Percentiles rank a stretch among this genome's conserved stretches.
Conservation (phyloP, 2,113 vertebrate genomes). For the Vulpes ferrilata region DNA sequence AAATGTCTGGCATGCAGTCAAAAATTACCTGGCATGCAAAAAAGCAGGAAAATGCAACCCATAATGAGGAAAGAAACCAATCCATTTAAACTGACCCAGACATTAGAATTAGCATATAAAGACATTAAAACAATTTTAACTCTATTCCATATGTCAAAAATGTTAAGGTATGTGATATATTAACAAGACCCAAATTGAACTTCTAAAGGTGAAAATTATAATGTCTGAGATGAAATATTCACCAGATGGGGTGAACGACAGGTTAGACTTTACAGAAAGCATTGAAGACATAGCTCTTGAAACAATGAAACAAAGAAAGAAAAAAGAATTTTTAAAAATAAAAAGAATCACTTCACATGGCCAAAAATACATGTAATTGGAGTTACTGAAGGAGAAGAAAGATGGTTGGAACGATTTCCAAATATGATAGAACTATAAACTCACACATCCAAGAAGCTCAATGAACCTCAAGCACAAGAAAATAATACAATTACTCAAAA, state of each 20-base stretch:
- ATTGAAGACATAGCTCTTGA: not conserved
- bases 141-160: not conserved
- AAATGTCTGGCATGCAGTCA: not conserved
- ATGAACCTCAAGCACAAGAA: not conserved
- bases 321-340: not conserved
- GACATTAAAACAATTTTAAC: not conserved
- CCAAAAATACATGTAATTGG: not conserved
- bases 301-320: not conserved
- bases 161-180: not conserved
- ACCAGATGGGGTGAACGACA: not conserved
- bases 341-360: not conserved
- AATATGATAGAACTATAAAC: not conserved
- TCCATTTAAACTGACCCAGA: not conserved
- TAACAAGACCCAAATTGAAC: not conserved
- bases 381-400: not conserved
- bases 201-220: slow-evolving; percentile 23
- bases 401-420: not conserved
- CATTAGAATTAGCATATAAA: not conserved
- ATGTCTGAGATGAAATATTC: not conserved
- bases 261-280: not conserved
- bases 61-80: not conserved
- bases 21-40: slow-evolving; percentile 45
- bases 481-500: slow-evolving; percentile 26
- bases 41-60: not conserved
- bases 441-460: not conserved